A percentile compares a stretch with the other conserved stretches of the same genome.
Evolutionary conservation across 2,888 invertebrate species (phyloP).

Genomic region (Ophion slaviceki): DNA sequence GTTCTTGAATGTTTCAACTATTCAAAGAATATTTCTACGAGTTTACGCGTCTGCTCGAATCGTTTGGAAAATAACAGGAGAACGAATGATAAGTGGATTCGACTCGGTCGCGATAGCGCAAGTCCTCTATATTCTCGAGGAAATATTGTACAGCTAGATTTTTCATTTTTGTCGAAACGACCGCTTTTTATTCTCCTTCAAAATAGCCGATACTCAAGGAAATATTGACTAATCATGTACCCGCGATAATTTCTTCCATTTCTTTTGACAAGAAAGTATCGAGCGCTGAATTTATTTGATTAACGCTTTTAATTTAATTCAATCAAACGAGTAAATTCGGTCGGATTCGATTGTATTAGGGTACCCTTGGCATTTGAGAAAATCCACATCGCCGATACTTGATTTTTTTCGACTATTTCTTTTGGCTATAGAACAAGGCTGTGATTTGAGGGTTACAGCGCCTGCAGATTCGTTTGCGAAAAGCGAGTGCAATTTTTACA

Average conservation of each 20-base stretch:
- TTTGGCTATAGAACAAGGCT: slow-evolving; percentile 74
- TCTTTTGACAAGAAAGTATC: neutral
- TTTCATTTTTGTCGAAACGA: neutral
- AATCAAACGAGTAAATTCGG: neutral
- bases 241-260: neutral
- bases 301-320: neutral
- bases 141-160: neutral
- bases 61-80: neutral
- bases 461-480: slow-evolving; percentile 62
- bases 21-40: too few species aligned
- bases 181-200: neutral
- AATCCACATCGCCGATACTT: neutral
- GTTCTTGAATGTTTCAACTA: too few species aligned
- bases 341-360: neutral
- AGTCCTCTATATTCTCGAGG: neutral
- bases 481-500: slow-evolving; percentile 72
- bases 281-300: neutral
- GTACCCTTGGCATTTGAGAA: neutral
- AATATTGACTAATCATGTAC: neutral
- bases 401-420: neutral
- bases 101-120: neutral
- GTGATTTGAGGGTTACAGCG: slow-evolving; percentile 70
- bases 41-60: too few species aligned
- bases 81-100: neutral
- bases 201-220: neutral